Evolutionary conservation across 2,888 invertebrate species (phyloP), one percentile per base, ranked within the genome.

Genomic region (Terebella lapidaria): DNA sequence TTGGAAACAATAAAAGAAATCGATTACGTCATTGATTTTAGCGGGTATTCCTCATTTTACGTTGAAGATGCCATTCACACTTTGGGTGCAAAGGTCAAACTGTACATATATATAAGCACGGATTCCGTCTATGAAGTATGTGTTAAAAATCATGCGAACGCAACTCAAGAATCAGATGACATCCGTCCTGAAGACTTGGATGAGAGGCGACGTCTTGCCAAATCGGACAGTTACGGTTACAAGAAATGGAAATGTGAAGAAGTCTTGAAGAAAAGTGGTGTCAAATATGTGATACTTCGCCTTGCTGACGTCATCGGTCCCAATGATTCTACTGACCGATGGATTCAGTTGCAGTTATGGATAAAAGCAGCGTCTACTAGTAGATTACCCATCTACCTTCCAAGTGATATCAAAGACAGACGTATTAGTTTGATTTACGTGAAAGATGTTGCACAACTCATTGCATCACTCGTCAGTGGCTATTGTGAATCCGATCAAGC

Each of bases 61-160:
- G 67, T 83, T 20, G 63, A 67, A n/a, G 74, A 80, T 45, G 71
- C 73, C 2, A 58, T 80, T 26, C 65, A 72, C n/a, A 54, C 76
- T 26, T 56, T 82, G 1, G 60, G 72, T n/a, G 73, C 71, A 3
- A 76, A 74, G 60, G 70, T 73, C 24, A 70, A 72, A 26, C 60
- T 77, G 4, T 83, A 83, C 59, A 71, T 83, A 18, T 81, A 77
- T 66, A 81, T 83, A 49, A 81, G 81, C 61, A 76, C 80, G 0
- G 83, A 83, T 69, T 82, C 82, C 3, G 80, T 82, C 0, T 82
- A 83, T 66, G 82, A 83, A 66, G 82, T 82, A 18, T 77, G 77
- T 56, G 62, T 68, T 15, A 73, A 67, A 1, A 70, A 71, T 52
- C 60, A 64, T 0, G 62, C 66, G 3, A 54, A 45, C 18, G 67